Percentiles rank a stretch among this genome's conserved stretches.
Conservation (phyloP, 1,140 invertebrate species). For the Drosophila pallidifrons region DNA sequence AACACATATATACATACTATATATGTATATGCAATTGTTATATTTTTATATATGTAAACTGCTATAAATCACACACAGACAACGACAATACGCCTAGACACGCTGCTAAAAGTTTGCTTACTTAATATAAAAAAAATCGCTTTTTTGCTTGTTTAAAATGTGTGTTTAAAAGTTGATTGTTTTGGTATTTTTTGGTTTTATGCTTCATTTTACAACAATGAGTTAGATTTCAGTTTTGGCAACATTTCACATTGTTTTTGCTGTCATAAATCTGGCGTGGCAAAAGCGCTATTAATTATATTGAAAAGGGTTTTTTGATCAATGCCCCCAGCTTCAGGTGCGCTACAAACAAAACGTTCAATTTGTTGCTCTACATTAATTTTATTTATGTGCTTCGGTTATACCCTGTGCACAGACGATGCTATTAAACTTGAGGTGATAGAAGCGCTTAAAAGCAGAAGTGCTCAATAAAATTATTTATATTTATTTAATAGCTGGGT, state of each 20-base stretch:
- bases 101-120: slow-evolving; percentile 29
- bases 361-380: slow-evolving; percentile 60
- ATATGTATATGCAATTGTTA: background rate
- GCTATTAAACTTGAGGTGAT: too few species aligned
- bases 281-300: slow-evolving; percentile 65
- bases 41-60: slow-evolving; percentile 30
- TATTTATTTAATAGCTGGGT: slow-evolving; percentile 6
- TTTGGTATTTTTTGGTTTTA: background rate
- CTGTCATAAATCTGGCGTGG: slow-evolving; percentile 61
- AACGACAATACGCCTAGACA: slow-evolving; percentile 51
- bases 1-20: slow-evolving; percentile 25
- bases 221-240: slow-evolving; percentile 35
- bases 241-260: slow-evolving; percentile 35
- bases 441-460: background rate
- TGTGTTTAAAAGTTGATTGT: slow-evolving; percentile 17
- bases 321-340: slow-evolving; percentile 51
- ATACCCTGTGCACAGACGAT: slow-evolving; percentile 14
- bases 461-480: background rate
- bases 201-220: slow-evolving; percentile 53
- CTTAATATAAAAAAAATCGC: slow-evolving; percentile 15
- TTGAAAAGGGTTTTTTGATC: slow-evolving; percentile 73
- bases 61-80: slow-evolving; percentile 48
- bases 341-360: slow-evolving; percentile 35
- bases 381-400: slow-evolving; percentile 50
- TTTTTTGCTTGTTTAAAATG: slow-evolving; percentile 34